These are phyloP conservation scores for Argyra leucocephala DNA, from an alignment of 2,888 invertebrate species.

Conservation along the genomic window DNA sequence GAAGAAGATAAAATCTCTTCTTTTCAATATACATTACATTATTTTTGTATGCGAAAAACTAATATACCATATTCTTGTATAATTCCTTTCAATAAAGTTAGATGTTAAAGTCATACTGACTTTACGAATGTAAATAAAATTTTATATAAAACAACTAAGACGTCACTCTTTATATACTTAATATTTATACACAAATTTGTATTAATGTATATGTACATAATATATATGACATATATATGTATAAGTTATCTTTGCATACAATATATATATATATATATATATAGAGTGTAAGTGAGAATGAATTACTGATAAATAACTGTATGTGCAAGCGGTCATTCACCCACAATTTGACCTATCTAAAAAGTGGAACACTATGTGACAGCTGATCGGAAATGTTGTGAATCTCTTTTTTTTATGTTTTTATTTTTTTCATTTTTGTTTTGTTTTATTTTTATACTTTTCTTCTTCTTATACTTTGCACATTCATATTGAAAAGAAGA, in stretches of 20 bases:
- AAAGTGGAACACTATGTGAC: constrained; percentile 23
- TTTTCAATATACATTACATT: no score
- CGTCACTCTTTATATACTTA: neutral
- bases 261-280: neutral
- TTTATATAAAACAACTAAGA: neutral
- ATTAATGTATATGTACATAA: neutral
- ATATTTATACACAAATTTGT: neutral
- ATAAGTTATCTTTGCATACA: neutral
- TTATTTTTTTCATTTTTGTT: neutral
- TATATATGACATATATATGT: neutral
- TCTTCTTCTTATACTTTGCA: neutral
- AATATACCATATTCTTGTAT: no score
- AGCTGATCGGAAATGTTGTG: constrained; percentile 20
- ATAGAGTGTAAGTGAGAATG: constrained; percentile 6
- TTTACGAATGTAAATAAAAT: no score
- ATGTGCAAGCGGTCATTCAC: constrained; percentile 19
- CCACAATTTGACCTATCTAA: constrained; percentile 21
- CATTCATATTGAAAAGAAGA: neutral
- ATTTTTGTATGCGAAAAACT: no score
- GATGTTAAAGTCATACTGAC: no score
- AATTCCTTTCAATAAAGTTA: no score
- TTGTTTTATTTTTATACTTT: neutral
- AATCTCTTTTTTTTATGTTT: neutral
- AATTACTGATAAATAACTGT: constrained; percentile 22
- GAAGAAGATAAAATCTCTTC: no score